A percentile compares a stretch with the other conserved stretches of the same genome.
Conservation (phyloP, 53 echinoderm and acorn worm species). For the Paracentrotus lividus region DNA sequence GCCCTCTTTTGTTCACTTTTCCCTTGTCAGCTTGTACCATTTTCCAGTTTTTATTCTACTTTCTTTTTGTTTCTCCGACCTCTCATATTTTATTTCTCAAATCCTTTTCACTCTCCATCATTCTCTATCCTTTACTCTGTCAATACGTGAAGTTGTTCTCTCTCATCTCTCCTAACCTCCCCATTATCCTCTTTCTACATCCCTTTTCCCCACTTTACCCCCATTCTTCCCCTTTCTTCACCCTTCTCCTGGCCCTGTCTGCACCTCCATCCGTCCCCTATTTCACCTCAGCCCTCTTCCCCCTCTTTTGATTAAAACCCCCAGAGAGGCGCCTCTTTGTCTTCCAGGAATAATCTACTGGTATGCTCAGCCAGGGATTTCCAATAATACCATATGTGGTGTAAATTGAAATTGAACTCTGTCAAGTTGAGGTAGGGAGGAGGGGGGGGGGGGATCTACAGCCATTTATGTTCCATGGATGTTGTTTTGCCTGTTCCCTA, state of each 20-base stretch:
- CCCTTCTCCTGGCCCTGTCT: not conserved
- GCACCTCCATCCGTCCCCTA: not conserved
- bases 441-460: not conserved
- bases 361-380: not conserved
- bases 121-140: not conserved
- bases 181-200: not conserved
- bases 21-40: no score
- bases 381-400: constrained; percentile 33
- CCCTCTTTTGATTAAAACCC: not conserved
- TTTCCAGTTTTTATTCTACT: not conserved
- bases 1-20: not conserved
- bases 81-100: not conserved
- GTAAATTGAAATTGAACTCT: constrained; percentile 22
- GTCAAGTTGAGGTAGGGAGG: not conserved
- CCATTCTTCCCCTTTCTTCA: not conserved
- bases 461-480: not conserved
- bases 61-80: not conserved
- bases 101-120: not conserved
- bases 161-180: not conserved
- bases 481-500: not conserved
- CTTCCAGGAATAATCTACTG: not conserved
- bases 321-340: not conserved
- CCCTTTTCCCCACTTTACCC: not conserved
- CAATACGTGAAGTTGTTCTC: not conserved
- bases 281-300: not conserved